Evolutionary conservation across 2,113 vertebrate species (phyloP).

Genomic region (Plectropomus leopardus): DNA sequence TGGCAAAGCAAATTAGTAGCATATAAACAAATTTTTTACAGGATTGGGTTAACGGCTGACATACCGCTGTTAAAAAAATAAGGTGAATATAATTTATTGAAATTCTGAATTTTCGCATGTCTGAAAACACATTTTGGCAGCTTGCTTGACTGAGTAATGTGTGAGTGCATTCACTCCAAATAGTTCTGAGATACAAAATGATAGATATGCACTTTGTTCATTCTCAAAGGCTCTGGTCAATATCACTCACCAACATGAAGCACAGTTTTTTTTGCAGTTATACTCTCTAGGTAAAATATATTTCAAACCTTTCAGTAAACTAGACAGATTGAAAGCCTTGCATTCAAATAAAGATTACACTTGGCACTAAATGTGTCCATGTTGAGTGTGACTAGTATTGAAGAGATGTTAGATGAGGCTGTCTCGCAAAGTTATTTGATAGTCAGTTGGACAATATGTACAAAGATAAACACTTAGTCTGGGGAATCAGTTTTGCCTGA

Average conservation of each 20-base stretch:
- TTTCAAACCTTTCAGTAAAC: background rate
- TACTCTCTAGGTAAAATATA: background rate
- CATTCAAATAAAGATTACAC: conserved; percentile 17
- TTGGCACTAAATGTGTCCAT: conserved; percentile 18
- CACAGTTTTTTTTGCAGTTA: background rate
- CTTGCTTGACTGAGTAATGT: background rate
- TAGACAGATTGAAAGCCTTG: conserved; percentile 1
- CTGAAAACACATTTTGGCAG: background rate
- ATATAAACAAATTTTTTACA: background rate
- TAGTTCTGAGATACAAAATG: background rate
- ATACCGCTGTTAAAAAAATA: no score
- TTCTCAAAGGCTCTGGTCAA: conserved; percentile 2
- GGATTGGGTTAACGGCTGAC: no score
- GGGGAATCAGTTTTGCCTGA: background rate
- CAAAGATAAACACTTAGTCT: background rate
- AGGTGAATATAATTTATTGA: background rate
- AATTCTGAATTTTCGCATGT: background rate
- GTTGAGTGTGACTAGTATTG: conserved; percentile 3
- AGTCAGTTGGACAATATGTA: background rate
- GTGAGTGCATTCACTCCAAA: background rate
- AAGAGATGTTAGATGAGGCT: background rate
- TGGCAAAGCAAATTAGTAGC: background rate
- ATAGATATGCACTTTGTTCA: background rate
- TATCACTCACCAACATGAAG: conserved; percentile 5
- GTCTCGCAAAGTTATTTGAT: conserved; percentile 9